Base-by-base conservation (phyloP, 37 sponge, comb jelly and placozoan species). In the Aplysina aerophoba region DNA sequence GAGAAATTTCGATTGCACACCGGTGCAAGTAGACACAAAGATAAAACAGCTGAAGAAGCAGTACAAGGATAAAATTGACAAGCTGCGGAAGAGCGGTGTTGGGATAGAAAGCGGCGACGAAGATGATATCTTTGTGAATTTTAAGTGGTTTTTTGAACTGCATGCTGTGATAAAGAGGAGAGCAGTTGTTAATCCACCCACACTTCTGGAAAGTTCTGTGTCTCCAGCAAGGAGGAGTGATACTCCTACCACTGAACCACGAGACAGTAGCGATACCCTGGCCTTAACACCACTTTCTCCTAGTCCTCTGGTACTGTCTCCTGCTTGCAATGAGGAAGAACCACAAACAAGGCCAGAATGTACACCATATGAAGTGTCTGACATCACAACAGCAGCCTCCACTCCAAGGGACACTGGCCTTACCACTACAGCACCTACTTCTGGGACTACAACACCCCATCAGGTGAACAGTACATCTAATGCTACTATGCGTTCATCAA, bases 371-470 rank as follows among this genome's bases (percentile, higher is more conserved):
- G 50, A 44, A 44, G 50, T 44, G 50, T 44, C 50, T 44, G 50
- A 44, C 50, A 44, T 62, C n/a, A 62, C 63, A 62, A 22, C 63
- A 27, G 27, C 13, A 25, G 12, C n/a, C 63, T 62, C 63, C 63
- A 62, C 63, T 62, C 27, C 63, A 25, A 25, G 63, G 63, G 63
- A 62, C n/a, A 62, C 27, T 62, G 63, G n/a, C 63, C 63, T 28
- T 22, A 25, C 63, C n/a, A 62, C 63, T 28, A 62, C 63, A 62
- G 63, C 63, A 62, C 63, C 50, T 44, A 44, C 50, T 44, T 44
- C 50, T 44, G 50, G 50, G 50, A 44, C 50, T 44, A 44, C 50
- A 44, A 44, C 50, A 44, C 50, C 50, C 50, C 50, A 44, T 44
- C 50, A 44, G 50, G 50, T 44, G 50, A 8, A 11, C 50, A 44